phyloP scores from a whole-genome alignment of 2,113 vertebrate species.

The Eurypyga helias region DNA sequence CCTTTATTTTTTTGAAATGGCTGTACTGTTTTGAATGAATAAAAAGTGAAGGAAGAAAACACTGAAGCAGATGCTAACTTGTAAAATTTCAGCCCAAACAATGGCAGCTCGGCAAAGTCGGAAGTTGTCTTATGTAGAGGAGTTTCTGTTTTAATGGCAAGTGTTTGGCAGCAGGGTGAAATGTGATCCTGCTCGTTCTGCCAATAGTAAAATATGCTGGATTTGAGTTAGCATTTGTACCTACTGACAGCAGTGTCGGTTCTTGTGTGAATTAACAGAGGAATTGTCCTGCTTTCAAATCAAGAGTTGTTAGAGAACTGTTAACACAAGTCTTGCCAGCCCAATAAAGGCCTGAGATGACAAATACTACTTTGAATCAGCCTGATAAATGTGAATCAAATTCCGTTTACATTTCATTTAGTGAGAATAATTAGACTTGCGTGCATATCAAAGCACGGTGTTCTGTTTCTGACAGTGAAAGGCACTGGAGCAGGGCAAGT shows the following conservation, averaged over 20 bases:
- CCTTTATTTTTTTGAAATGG: background rate
- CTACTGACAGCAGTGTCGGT: background rate
- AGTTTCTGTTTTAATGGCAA: slow-evolving; percentile 8
- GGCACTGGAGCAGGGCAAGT: background rate
- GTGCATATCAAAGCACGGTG: background rate
- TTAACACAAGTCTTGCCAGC: background rate
- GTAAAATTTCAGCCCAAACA: slow-evolving; percentile 15
- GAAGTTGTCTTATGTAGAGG: background rate
- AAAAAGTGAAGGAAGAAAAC: background rate
- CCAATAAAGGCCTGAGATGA: background rate
- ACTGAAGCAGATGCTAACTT: background rate
- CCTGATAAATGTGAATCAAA: background rate
- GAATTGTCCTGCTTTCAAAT: background rate
- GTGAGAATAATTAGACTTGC: background rate
- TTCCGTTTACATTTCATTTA: background rate
- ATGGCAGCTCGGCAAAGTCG: background rate
- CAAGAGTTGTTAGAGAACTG: background rate
- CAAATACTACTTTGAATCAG: background rate
- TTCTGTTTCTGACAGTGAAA: background rate
- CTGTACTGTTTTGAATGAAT: background rate
- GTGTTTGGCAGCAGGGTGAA: slow-evolving; percentile 3
- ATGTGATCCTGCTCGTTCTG: slow-evolving; percentile 11
- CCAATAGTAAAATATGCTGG: background rate
- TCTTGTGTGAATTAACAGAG: background rate
- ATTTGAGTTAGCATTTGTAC: background rate